A percentile compares a stretch with the other conserved stretches of the same genome.
Conservation (phyloP, 1,140 invertebrate species). For the roundworm (Caenorhabditis elegans) region DNA sequence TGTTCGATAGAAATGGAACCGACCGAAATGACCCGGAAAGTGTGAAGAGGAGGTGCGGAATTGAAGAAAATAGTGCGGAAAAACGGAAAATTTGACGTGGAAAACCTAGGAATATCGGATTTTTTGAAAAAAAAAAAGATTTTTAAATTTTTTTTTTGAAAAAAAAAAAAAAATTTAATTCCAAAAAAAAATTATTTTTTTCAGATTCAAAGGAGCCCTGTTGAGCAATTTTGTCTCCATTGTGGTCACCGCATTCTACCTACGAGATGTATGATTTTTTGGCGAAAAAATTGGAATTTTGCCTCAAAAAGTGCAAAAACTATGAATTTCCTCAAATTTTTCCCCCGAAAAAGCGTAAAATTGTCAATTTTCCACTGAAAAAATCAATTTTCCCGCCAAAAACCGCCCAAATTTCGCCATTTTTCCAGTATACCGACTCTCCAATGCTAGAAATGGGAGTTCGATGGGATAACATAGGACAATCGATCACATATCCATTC, state of each 20-base stretch:
- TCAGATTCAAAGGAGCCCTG: background rate
- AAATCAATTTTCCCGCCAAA: background rate
- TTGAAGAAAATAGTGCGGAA: background rate
- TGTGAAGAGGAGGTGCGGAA: background rate
- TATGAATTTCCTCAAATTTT: background rate
- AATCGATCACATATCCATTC: background rate
- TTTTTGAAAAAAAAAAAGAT: background rate
- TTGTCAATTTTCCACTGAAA: background rate
- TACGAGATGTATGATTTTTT: background rate
- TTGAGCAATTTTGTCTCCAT: conserved; percentile 7
- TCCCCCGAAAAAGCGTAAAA: background rate
- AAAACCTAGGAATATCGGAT: background rate
- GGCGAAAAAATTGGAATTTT: background rate
- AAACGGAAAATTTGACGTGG: background rate
- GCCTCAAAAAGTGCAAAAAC: background rate
- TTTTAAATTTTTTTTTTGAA: background rate
- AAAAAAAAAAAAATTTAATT: background rate
- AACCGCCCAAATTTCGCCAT: background rate
- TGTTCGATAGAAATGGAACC: background rate
- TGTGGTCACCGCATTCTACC: background rate
- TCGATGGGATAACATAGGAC: background rate
- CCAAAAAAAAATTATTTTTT: background rate
- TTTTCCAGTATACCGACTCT: background rate
- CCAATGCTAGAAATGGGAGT: background rate
- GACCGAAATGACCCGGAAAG: background rate